These are phyloP conservation scores for Lutjanus campechanus DNA, from an alignment of 2,797 vertebrate genomes.

Conservation along the genomic window DNA sequence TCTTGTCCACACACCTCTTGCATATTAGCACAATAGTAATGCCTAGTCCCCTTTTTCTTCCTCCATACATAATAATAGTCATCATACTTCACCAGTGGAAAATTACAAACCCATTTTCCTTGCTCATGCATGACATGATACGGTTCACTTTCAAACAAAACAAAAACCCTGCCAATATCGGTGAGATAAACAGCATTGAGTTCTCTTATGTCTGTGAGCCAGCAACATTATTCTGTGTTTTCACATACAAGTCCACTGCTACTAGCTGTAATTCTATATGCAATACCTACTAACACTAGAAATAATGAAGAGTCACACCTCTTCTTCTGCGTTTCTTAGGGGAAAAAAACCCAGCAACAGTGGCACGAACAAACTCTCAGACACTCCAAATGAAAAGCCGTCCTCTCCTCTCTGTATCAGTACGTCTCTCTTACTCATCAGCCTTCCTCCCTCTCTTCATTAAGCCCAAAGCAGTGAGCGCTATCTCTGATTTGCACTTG, in stretches of 20 bases:
- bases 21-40: slow-evolving; percentile 31
- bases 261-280: slow-evolving; percentile 19
- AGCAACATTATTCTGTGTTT: slow-evolving; percentile 19
- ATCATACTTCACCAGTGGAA: slow-evolving; percentile 23
- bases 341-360: background rate
- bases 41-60: background rate
- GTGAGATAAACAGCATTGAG: slow-evolving; percentile 21
- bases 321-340: background rate
- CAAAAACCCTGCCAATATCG: slow-evolving; percentile 15
- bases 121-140: slow-evolving; percentile 21
- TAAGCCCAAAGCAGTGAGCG: slow-evolving; percentile 53
- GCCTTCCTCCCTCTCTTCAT: slow-evolving; percentile 63
- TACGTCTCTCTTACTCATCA: slow-evolving; percentile 49
- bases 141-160: slow-evolving; percentile 37
- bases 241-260: background rate
- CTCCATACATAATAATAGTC: slow-evolving; percentile 32
- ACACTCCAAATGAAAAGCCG: slow-evolving; percentile 56
- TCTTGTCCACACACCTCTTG: slow-evolving; percentile 37
- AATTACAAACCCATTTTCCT: slow-evolving; percentile 15
- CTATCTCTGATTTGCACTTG: slow-evolving; percentile 72
- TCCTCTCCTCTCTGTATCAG: slow-evolving; percentile 41
- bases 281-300: slow-evolving; percentile 21
- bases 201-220: slow-evolving; percentile 8
- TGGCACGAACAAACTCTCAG: slow-evolving; percentile 38
- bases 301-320: slow-evolving; percentile 37